Percentiles rank a stretch among this genome's conserved stretches.
phyloP scores from a whole-genome alignment of 1,140 invertebrate genomes.

The Theocolax elegans region DNA sequence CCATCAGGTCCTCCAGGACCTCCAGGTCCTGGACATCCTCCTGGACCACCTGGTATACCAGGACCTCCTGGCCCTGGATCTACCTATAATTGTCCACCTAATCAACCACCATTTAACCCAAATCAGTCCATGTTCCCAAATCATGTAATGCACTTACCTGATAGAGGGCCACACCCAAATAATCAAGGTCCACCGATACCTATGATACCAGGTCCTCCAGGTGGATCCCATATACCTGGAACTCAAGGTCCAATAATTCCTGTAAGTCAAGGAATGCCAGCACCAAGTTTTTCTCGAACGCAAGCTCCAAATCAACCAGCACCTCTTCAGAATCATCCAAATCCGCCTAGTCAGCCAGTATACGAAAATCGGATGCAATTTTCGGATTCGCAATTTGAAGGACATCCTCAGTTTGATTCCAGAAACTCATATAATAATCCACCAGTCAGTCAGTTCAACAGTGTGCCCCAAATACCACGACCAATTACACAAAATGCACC shows the following conservation, averaged over 20 bases:
- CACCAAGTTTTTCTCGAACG: constrained; percentile 12
- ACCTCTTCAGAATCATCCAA: constrained; percentile 49
- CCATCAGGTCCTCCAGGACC: constrained; percentile 19
- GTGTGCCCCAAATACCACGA: constrained; percentile 21
- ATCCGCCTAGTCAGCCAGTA: constrained; percentile 45
- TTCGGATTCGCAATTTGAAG: constrained; percentile 51
- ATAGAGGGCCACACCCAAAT: constrained; percentile 43
- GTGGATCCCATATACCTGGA: constrained; percentile 44
- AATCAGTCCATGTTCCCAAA: constrained; percentile 39
- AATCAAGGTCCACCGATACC: constrained; percentile 48
- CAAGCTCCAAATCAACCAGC: constrained; percentile 12
- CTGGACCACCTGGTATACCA: constrained; percentile 1
- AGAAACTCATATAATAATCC: constrained; percentile 50
- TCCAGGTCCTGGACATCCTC: constrained; percentile 1
- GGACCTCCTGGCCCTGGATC: constrained; percentile 15
- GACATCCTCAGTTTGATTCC: constrained; percentile 49
- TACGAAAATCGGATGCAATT: constrained; percentile 57
- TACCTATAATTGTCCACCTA: constrained; percentile 52
- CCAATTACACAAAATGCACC: constrained; percentile 16
- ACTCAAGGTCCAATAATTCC: constrained; percentile 49
- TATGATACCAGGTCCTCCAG: constrained; percentile 49
- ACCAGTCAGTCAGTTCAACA: constrained; percentile 46
- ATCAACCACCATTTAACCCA: constrained; percentile 47
- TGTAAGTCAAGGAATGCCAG: constrained; percentile 32
- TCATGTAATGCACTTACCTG: constrained; percentile 24